Conservation (phyloP, 2,797 vertebrate species). For the Orientallactaga sibirica region DNA sequence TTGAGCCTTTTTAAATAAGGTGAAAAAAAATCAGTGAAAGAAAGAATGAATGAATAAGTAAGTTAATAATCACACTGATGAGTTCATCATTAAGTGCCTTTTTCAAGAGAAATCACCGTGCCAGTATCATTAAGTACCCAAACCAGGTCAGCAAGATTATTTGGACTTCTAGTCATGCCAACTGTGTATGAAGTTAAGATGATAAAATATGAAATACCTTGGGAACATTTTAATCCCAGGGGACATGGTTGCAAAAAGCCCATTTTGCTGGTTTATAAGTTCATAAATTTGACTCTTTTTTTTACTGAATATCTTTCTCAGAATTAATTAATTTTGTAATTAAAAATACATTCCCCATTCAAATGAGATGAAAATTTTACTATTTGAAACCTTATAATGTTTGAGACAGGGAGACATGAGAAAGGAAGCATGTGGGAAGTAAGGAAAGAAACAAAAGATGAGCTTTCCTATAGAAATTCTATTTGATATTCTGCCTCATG, state of each 20-base stretch:
- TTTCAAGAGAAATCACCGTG: neutral
- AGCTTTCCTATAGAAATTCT: conserved; percentile 36
- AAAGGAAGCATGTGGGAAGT: neutral
- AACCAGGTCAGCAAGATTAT: neutral
- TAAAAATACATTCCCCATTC: conserved; percentile 29
- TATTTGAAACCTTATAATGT: neutral
- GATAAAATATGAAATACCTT: neutral
- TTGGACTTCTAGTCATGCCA: neutral
- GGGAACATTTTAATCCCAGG: conserved; percentile 21
- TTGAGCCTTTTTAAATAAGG: neutral
- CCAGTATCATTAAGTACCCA: neutral
- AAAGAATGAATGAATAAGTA: neutral
- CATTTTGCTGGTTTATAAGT: neutral
- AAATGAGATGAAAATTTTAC: conserved; percentile 32
- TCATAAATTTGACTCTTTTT: conserved; percentile 26
- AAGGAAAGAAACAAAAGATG: neutral
- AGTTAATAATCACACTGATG: neutral
- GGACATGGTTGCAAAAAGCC: neutral
- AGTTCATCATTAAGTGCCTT: neutral
- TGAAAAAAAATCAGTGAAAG: neutral
- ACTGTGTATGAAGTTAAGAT: conserved; percentile 5
- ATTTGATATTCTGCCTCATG: neutral
- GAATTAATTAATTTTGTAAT: neutral
- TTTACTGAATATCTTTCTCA: conserved; percentile 20
- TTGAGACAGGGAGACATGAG: neutral